phyloP scores from a whole-genome alignment of 2,888 invertebrate genomes.

The Griposia aprilina region DNA sequence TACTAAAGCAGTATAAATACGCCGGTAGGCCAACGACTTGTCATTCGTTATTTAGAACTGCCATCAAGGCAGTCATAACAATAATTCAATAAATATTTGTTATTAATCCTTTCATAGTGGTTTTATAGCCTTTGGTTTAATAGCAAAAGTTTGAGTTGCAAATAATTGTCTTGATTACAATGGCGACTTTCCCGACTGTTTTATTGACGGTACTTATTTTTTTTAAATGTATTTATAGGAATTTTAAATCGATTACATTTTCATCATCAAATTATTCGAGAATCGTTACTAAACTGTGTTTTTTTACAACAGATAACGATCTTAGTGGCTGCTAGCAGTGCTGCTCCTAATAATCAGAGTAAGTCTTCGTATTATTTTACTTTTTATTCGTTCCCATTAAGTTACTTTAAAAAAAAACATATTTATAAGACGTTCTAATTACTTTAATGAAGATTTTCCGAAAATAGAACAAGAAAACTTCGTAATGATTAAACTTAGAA shows the following conservation, averaged over 20 bases:
- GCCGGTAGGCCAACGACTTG: not conserved
- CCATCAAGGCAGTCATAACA: constrained; percentile 50
- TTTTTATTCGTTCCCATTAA: too few relatives aligned
- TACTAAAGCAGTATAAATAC: constrained; percentile 29
- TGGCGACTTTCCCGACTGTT: constrained; percentile 39
- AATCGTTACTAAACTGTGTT: not conserved
- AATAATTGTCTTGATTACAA: constrained; percentile 41
- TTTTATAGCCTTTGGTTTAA: not conserved
- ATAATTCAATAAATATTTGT: constrained; percentile 25
- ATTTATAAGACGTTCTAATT: not conserved
- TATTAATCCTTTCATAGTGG: constrained; percentile 21
- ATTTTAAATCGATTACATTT: not conserved
- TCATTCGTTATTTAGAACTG: constrained; percentile 52
- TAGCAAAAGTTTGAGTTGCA: constrained; percentile 24
- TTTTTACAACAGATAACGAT: constrained; percentile 36
- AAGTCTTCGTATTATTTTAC: constrained; percentile 11
- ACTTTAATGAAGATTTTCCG: not conserved
- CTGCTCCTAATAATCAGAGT: constrained; percentile 38
- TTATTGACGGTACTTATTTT: constrained; percentile 36
- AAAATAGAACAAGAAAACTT: not conserved
- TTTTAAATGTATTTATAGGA: not conserved
- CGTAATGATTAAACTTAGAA: not conserved
- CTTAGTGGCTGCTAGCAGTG: constrained; percentile 23
- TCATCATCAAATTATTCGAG: not conserved
- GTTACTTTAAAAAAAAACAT: not conserved